These are phyloP conservation scores for Sebastes umbrosus DNA, from an alignment of 2,797 vertebrate genomes.

Conservation along the genomic window DNA sequence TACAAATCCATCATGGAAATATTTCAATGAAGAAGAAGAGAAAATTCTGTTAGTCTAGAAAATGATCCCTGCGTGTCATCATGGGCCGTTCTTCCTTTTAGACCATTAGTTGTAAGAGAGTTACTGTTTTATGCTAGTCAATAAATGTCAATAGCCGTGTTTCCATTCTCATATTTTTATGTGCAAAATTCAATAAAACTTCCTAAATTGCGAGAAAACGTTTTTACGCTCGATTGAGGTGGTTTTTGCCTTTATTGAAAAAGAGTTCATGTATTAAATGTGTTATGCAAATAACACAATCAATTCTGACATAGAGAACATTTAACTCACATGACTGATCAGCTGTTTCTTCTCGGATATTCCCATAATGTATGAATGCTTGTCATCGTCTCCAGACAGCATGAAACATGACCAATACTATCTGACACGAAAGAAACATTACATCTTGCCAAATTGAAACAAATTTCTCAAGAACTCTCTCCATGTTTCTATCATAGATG, in stretches of 20 bases:
- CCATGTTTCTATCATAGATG: no score
- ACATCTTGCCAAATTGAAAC: not conserved
- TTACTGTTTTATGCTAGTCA: not conserved
- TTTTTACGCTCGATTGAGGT: not conserved
- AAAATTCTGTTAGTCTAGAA: not conserved
- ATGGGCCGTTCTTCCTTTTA: not conserved
- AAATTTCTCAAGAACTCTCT: no score
- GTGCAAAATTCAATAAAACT: not conserved
- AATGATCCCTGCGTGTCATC: not conserved
- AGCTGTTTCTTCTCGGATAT: no score
- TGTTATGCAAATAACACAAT: not conserved
- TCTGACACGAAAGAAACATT: accelerated
- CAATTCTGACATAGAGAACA: not conserved
- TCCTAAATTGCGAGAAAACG: not conserved
- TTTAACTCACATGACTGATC: not conserved
- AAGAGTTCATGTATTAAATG: not conserved
- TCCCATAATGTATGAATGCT: no score
- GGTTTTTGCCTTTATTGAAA: not conserved
- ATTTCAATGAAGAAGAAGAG: not conserved
- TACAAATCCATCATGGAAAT: not conserved
- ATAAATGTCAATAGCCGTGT: not conserved
- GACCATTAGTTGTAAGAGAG: not conserved
- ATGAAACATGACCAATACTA: not conserved
- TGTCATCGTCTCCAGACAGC: not conserved
- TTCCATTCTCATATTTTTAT: not conserved